phyloP scores from a whole-genome alignment of 2,113 vertebrate genomes.

The Lagopus muta region DNA sequence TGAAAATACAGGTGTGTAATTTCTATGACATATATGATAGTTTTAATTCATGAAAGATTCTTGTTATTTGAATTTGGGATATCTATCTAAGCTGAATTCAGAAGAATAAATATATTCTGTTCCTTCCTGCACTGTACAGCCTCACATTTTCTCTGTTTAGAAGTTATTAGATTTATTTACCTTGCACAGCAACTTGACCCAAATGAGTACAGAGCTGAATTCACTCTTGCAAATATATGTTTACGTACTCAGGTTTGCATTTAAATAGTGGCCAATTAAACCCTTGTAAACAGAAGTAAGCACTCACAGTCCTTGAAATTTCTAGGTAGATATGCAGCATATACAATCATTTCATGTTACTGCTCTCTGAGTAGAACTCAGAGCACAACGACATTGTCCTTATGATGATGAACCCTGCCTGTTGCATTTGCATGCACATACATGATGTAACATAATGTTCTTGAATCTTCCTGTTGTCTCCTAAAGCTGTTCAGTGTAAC shows the following conservation, averaged over 20 bases:
- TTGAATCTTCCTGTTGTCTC: background rate
- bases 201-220: slow-evolving; percentile 13
- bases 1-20: background rate
- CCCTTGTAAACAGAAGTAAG: background rate
- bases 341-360: background rate
- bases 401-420: slow-evolving; percentile 46
- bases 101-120: background rate
- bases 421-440: background rate
- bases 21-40: background rate
- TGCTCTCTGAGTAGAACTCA: background rate
- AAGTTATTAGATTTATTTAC: slow-evolving; percentile 53
- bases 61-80: background rate
- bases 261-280: slow-evolving; percentile 53
- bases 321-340: background rate
- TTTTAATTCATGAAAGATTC: background rate
- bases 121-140: background rate
- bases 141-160: slow-evolving; percentile 21
- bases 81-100: background rate
- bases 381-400: background rate
- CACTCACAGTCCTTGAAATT: slow-evolving; percentile 16
- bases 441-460: slow-evolving; percentile 54
- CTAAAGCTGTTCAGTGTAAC: background rate
- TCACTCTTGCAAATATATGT: slow-evolving; percentile 35
- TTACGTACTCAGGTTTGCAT: slow-evolving; percentile 39
- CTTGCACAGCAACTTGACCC: background rate